A percentile compares a stretch with the other conserved stretches of the same genome.
phyloP scores from a whole-genome alignment of 2,797 vertebrate species.

The Peromyscus nudipes region DNA sequence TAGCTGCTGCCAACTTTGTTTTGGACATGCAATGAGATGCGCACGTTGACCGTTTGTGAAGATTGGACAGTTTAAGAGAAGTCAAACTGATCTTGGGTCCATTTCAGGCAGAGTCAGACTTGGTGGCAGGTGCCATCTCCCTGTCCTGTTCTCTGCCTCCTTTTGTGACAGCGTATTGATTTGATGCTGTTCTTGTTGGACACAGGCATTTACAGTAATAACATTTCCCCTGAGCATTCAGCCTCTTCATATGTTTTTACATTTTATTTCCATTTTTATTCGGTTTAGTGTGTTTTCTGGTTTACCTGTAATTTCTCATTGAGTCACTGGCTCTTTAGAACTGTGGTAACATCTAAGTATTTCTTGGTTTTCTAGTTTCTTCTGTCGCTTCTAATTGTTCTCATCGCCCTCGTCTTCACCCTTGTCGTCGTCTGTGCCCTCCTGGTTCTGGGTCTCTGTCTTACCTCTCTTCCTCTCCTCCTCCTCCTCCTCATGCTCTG shows the following conservation, averaged over 20 bases:
- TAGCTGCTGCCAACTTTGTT: neutral
- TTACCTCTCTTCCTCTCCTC: neutral
- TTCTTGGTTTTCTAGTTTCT: conserved; percentile 13
- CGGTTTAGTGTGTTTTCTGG: neutral
- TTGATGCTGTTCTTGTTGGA: neutral
- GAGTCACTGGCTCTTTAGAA: conserved; percentile 12
- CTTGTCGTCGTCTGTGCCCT: too few relatives aligned
- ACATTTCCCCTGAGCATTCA: neutral
- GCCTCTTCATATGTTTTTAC: neutral
- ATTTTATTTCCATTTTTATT: neutral
- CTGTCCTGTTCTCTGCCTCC: neutral
- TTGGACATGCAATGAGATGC: neutral
- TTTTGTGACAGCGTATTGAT: neutral
- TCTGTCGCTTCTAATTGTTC: neutral
- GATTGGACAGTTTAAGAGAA: neutral
- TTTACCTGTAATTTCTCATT: neutral
- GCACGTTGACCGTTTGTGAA: neutral
- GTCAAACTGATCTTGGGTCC: neutral
- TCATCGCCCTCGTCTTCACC: neutral
- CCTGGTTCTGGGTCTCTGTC: neutral
- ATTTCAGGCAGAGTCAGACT: neutral
- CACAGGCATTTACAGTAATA: neutral
- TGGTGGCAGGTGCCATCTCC: neutral
- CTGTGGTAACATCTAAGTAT: neutral
- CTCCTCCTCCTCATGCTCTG: neutral